These are phyloP conservation scores for Leucoraja erinaceus DNA, from an alignment of 2,113 vertebrate species.

Conservation along the genomic window DNA sequence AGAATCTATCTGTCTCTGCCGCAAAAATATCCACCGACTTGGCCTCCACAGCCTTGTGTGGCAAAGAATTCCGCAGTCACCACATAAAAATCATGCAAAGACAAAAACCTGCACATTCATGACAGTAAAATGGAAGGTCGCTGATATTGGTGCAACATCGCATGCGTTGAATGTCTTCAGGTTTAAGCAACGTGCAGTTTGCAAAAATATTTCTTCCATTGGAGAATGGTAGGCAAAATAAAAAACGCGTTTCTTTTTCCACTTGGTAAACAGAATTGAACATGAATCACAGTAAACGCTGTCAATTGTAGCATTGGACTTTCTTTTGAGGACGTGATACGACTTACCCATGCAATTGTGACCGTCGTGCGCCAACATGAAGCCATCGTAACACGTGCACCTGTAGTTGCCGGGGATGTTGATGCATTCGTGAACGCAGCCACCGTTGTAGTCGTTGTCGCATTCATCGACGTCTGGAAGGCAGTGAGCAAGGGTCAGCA, in stretches of 20 bases:
- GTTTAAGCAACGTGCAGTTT: not conserved
- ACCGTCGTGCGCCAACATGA: constrained; percentile 90
- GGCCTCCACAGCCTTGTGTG: no score
- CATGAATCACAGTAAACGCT: not conserved
- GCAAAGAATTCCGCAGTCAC: no score
- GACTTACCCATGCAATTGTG: constrained; percentile 91
- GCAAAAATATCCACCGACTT: no score
- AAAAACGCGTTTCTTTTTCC: not conserved
- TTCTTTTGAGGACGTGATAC: not conserved
- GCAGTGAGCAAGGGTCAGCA: constrained; percentile 38
- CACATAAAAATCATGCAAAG: not conserved
- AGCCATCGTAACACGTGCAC: constrained; percentile 92
- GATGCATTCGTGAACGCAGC: constrained; percentile 94
- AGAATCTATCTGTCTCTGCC: no score
- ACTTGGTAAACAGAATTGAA: not conserved
- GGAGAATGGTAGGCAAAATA: not conserved
- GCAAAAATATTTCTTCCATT: not conserved
- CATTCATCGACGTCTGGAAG: constrained; percentile 90
- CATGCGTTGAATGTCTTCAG: not conserved
- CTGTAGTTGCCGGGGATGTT: constrained; percentile 97
- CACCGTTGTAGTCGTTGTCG: constrained; percentile 92
- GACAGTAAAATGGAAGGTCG: not conserved
- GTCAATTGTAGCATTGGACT: not conserved
- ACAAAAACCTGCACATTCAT: not conserved
- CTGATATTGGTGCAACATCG: not conserved